Evolutionary conservation across 2,797 vertebrate species (phyloP).

Genomic region (Trachurus trachurus): DNA sequence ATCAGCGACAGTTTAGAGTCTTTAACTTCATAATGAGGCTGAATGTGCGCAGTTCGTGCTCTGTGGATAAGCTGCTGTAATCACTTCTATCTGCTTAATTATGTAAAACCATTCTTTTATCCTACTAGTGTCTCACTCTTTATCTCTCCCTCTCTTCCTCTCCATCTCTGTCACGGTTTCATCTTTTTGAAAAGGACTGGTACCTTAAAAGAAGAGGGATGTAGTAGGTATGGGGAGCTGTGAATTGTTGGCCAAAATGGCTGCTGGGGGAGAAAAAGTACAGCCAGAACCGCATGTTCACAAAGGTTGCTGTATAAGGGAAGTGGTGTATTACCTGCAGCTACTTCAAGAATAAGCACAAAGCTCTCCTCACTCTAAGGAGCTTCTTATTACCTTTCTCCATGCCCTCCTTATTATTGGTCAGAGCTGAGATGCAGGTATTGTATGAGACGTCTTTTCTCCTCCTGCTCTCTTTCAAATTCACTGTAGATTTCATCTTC

Average conservation of each 20-base stretch:
- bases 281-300: conserved; percentile 40
- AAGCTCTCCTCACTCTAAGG: conserved; percentile 22
- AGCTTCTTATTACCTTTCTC: conserved; percentile 41
- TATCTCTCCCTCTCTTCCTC: conserved; percentile 56
- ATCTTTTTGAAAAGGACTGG: conserved; percentile 49
- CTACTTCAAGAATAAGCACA: conserved; percentile 33
- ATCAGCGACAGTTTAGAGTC: conserved; percentile 86
- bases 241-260: conserved; percentile 38
- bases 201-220: conserved; percentile 38
- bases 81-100: conserved; percentile 89
- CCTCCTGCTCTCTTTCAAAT: conserved; percentile 27
- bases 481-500: conserved; percentile 39
- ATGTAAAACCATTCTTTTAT: conserved; percentile 87
- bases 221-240: neutral
- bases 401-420: conserved; percentile 13
- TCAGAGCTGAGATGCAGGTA: conserved; percentile 26
- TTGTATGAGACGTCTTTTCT: conserved; percentile 25
- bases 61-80: conserved; percentile 86
- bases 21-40: conserved; percentile 88
- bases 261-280: conserved; percentile 52
- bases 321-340: conserved; percentile 36
- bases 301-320: conserved; percentile 35
- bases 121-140: conserved; percentile 73
- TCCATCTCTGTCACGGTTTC: conserved; percentile 49
- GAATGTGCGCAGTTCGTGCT: conserved; percentile 82